Conservation (phyloP, 2,888 invertebrate species). For the Tromatobia lineatoria region DNA sequence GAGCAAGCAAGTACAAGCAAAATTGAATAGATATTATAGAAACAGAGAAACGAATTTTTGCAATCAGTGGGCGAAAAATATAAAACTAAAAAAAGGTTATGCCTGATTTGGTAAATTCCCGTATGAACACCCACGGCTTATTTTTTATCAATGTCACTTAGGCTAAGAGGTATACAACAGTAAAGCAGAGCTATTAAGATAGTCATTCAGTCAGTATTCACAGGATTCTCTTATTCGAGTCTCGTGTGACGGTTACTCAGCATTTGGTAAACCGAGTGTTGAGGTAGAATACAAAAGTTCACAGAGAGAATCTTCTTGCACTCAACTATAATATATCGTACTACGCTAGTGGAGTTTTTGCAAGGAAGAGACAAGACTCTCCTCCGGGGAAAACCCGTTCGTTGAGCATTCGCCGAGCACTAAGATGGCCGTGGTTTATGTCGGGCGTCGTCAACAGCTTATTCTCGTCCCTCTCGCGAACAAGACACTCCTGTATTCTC, state of each 20-base stretch:
- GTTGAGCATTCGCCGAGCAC: conserved; percentile 42
- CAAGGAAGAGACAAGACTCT: conserved; percentile 43
- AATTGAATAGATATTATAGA: too few species aligned
- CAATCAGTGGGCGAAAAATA: background rate
- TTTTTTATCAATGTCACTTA: background rate
- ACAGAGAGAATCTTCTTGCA: conserved; percentile 42
- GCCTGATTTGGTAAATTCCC: too few species aligned
- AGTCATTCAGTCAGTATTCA: background rate
- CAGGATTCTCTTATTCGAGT: background rate
- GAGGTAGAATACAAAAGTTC: conserved; percentile 12
- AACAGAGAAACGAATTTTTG: too few species aligned
- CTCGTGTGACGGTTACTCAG: conserved; percentile 47
- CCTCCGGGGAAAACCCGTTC: conserved; percentile 70
- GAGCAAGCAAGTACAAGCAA: too few species aligned
- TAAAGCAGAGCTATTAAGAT: background rate
- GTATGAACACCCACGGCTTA: background rate
- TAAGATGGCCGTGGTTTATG: conserved; percentile 72
- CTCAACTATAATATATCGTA: conserved; percentile 31
- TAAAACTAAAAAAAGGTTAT: background rate
- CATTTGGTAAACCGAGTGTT: background rate
- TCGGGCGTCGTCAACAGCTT: conserved; percentile 60
- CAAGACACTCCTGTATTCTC: conserved; percentile 8
- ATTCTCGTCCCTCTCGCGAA: conserved; percentile 31
- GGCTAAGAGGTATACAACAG: background rate
- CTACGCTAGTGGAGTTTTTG: conserved; percentile 61